These are phyloP conservation scores for Meganola albula DNA, from an alignment of 2,888 invertebrate genomes.

Conservation along the genomic window DNA sequence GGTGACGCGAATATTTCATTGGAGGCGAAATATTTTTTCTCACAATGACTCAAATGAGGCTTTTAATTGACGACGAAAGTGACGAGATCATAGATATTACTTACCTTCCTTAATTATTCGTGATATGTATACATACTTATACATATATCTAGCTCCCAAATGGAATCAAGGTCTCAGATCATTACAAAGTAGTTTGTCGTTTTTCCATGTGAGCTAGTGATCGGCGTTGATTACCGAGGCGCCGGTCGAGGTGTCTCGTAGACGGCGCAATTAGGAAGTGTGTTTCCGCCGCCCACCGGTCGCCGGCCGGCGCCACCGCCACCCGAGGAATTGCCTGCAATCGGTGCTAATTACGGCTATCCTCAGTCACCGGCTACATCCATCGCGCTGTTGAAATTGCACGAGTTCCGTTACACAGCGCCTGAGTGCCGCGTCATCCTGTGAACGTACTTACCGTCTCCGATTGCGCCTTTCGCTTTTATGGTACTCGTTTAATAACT, in stretches of 20 bases:
- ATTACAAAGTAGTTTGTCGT: conserved; percentile 37
- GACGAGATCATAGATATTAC: too few species aligned
- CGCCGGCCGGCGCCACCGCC: conserved; percentile 62
- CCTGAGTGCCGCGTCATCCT: conserved; percentile 16
- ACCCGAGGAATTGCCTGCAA: conserved; percentile 66
- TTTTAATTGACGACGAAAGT: too few species aligned
- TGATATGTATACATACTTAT: too few species aligned
- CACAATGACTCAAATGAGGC: too few species aligned
- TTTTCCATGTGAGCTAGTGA: conserved; percentile 45
- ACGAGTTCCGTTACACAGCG: conserved; percentile 25
- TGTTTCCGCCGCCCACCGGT: conserved; percentile 73
- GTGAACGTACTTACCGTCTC: too few species aligned
- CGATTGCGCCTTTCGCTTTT: too few species aligned
- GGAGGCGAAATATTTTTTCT: too few species aligned
- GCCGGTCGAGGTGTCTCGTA: conserved; percentile 72
- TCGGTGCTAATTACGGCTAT: conserved; percentile 65
- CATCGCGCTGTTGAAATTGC: conserved; percentile 35
- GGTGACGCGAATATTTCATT: too few species aligned
- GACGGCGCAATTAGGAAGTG: conserved; percentile 73
- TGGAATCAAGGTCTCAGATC: conserved; percentile 29
- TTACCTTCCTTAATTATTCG: too few species aligned
- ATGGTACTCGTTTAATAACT: too few species aligned
- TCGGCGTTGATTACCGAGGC: conserved; percentile 72
- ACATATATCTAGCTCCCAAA: too few species aligned
- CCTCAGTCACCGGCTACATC: conserved; percentile 38